Conservation (phyloP, 2,888 invertebrate species). For the Hypercompe scribonia region DNA sequence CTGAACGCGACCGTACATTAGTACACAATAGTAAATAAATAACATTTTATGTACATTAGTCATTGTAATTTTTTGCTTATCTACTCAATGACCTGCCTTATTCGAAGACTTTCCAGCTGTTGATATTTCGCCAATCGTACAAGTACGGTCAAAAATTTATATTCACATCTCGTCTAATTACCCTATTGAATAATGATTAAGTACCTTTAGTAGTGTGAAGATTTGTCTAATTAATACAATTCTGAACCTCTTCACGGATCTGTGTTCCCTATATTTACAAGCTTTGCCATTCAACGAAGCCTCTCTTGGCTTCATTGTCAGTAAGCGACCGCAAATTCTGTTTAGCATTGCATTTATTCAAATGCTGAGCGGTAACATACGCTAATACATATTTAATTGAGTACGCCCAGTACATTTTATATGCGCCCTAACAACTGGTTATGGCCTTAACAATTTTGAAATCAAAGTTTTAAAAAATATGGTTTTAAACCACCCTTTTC, state of each 20-base stretch:
- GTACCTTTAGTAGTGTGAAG: slow-evolving; percentile 30
- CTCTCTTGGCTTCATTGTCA: slow-evolving; percentile 56
- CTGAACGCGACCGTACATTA: background rate
- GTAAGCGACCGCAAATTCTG: slow-evolving; percentile 55
- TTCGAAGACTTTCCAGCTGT: background rate
- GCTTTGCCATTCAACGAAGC: slow-evolving; percentile 52
- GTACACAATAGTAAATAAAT: background rate
- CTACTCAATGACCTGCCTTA: background rate
- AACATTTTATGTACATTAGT: background rate
- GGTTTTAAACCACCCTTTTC: slow-evolving; percentile 1
- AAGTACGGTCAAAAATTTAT: slow-evolving; percentile 28
- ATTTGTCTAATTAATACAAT: slow-evolving; percentile 54
- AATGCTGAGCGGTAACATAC: slow-evolving; percentile 67
- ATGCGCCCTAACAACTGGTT: slow-evolving; percentile 63
- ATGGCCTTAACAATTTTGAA: slow-evolving; percentile 54
- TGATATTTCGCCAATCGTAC: slow-evolving; percentile 16
- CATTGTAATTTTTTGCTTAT: background rate
- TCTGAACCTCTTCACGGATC: slow-evolving; percentile 46
- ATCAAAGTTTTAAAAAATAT: slow-evolving; percentile 37
- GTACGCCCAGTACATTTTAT: slow-evolving; percentile 72
- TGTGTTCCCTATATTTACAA: slow-evolving; percentile 53
- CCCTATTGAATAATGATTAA: slow-evolving; percentile 49
- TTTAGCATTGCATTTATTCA: slow-evolving; percentile 73
- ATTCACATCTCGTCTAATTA: slow-evolving; percentile 46
- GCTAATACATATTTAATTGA: slow-evolving; percentile 82